phyloP scores from a whole-genome alignment of 2,113 vertebrate genomes.

The Epinephelus cyanopodus region DNA sequence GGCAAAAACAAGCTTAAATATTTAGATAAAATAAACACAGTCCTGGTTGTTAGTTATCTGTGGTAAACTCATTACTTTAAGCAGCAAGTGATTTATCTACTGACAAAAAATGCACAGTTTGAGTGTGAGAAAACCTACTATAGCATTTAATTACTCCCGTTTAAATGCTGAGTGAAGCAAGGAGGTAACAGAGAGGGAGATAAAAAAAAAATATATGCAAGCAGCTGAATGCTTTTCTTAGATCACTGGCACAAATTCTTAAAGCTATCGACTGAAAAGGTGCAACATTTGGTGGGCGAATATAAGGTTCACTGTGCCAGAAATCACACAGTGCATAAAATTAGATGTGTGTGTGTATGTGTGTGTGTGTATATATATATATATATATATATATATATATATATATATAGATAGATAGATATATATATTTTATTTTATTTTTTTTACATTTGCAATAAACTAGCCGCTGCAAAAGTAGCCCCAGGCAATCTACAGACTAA shows the following conservation, averaged over 20 bases:
- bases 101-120: neutral
- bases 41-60: constrained; percentile 6
- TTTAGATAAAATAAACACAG: constrained; percentile 6
- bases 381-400: too few species aligned
- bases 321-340: constrained; percentile 31
- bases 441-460: constrained; percentile 33
- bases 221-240: constrained; percentile 20
- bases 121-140: neutral
- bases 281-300: constrained; percentile 64
- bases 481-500: constrained; percentile 33
- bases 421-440: neutral
- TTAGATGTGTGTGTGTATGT: too few species aligned
- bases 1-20: neutral
- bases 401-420: neutral
- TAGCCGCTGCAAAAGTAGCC: constrained; percentile 24
- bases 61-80: neutral
- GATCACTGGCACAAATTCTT: constrained; percentile 41
- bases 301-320: constrained; percentile 33
- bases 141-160: neutral
- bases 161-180: neutral
- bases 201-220: neutral
- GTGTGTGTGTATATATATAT: too few species aligned
- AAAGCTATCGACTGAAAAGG: constrained; percentile 30
- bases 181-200: constrained; percentile 3
- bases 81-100: neutral